These are phyloP conservation scores for Cephonodes hylas DNA, from an alignment of 2,888 invertebrate species.

Conservation along the genomic window DNA sequence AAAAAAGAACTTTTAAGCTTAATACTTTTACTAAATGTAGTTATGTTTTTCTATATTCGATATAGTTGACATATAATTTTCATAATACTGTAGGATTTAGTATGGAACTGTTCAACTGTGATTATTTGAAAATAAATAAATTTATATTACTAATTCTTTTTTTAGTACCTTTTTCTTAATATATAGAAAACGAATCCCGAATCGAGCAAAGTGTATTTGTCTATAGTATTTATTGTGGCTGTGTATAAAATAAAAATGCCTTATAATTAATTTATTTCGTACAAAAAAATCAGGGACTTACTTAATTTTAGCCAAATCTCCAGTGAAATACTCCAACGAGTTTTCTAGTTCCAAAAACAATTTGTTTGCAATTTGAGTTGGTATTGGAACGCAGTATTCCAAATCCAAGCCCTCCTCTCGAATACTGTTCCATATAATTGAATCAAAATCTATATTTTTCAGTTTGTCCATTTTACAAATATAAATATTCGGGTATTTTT, in stretches of 20 bases:
- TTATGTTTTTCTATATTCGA: too few relatives aligned
- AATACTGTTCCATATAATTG: conserved; percentile 59
- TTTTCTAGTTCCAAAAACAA: conserved; percentile 78
- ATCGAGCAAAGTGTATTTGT: too few relatives aligned
- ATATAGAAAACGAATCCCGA: too few relatives aligned
- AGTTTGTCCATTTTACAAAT: conserved; percentile 38
- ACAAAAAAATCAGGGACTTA: conserved; percentile 35
- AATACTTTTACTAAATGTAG: too few relatives aligned
- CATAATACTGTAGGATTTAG: too few relatives aligned
- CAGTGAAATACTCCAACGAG: conserved; percentile 82
- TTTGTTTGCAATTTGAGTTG: conserved; percentile 62
- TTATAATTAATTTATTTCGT: too few relatives aligned
- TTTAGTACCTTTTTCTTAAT: background rate
- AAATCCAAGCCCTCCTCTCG: conserved; percentile 79
- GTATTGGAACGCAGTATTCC: conserved; percentile 77
- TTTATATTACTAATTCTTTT: background rate
- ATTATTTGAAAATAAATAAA: background rate
- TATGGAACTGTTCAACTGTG: background rate
- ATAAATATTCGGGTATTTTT: background rate
- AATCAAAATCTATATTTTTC: conserved; percentile 38
- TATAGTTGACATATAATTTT: too few relatives aligned
- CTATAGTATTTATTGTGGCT: too few relatives aligned
- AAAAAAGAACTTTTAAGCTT: too few relatives aligned
- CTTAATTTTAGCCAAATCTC: conserved; percentile 82
- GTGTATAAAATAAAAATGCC: too few relatives aligned